phyloP scores from a whole-genome alignment of 1,140 invertebrate genomes.

The Trichomalopsis sarcophagae region DNA sequence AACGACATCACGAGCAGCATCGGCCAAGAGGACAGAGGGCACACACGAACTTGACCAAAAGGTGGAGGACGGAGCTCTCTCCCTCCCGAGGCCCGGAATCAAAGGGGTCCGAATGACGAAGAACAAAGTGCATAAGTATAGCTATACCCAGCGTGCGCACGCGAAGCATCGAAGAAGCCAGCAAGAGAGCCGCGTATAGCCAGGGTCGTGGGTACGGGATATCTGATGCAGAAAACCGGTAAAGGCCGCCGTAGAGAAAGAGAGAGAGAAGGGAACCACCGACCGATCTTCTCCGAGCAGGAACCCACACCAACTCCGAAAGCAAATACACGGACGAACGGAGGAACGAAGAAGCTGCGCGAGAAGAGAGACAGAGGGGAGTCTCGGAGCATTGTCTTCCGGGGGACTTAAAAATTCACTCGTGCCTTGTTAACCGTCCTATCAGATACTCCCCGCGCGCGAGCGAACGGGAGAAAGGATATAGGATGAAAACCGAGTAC shows the following conservation, averaged over 20 bases:
- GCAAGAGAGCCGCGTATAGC: conserved; percentile 47
- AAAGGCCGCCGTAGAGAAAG: conserved; percentile 61
- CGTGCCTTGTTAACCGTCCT: conserved; percentile 73
- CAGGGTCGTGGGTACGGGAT: conserved; percentile 69
- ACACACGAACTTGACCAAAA: conserved; percentile 6
- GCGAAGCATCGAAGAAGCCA: conserved; percentile 54
- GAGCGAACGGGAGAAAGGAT: conserved; percentile 44
- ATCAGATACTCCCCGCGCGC: conserved; percentile 66
- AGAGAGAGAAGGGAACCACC: conserved; percentile 47
- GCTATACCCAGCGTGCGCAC: conserved; percentile 45
- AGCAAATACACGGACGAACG: conserved; percentile 63
- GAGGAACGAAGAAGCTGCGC: conserved; percentile 20
- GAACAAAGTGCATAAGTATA: conserved; percentile 48
- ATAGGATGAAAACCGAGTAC: conserved; percentile 24
- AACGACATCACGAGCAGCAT: conserved; percentile 14
- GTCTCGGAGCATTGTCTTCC: conserved; percentile 68
- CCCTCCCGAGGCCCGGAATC: conserved; percentile 21
- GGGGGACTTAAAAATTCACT: conserved; percentile 73
- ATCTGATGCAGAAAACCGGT: conserved; percentile 74
- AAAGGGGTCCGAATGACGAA: conserved; percentile 18
- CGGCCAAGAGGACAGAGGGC: conserved; percentile 18
- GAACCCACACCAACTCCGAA: conserved; percentile 52
- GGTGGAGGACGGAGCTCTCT: neutral
- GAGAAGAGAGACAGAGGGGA: conserved; percentile 20
- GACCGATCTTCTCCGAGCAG: conserved; percentile 32